Conservation (phyloP, 2,797 vertebrate genomes). For the Ctenosaura bakeri region DNA sequence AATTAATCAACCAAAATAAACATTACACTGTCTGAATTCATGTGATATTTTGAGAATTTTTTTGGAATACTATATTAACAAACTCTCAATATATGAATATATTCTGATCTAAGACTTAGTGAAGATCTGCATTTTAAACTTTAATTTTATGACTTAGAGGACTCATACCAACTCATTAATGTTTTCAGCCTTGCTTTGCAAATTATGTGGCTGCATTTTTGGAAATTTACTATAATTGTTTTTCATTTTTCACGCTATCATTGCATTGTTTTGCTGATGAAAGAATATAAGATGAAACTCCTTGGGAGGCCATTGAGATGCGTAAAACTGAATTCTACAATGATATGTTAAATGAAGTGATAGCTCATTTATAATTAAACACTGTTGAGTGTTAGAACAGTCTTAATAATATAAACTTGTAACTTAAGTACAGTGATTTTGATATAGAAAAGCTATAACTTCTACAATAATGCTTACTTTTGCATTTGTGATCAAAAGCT, state of each 20-base stretch:
- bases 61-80: not conserved
- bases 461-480: conserved; percentile 12
- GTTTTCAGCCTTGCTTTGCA: conserved; percentile 33
- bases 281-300: conserved; percentile 1
- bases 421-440: not conserved
- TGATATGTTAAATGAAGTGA: not conserved
- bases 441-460: conserved; percentile 11
- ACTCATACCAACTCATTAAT: conserved; percentile 12
- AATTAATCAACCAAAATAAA: conserved; percentile 8
- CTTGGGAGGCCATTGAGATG: not conserved
- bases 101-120: not conserved
- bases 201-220: not conserved
- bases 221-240: not conserved
- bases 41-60: not conserved
- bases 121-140: conserved; percentile 1
- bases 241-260: conserved; percentile 26
- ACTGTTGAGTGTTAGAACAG: not conserved
- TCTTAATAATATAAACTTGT: conserved; percentile 39
- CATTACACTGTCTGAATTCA: not conserved
- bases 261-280: conserved; percentile 8
- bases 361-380: conserved; percentile 30
- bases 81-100: not conserved
- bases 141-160: not conserved
- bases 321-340: conserved; percentile 22
- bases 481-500: not conserved